Evolutionary conservation across 2,888 invertebrate species (phyloP).

Genomic region (Trisateles emortualis): DNA sequence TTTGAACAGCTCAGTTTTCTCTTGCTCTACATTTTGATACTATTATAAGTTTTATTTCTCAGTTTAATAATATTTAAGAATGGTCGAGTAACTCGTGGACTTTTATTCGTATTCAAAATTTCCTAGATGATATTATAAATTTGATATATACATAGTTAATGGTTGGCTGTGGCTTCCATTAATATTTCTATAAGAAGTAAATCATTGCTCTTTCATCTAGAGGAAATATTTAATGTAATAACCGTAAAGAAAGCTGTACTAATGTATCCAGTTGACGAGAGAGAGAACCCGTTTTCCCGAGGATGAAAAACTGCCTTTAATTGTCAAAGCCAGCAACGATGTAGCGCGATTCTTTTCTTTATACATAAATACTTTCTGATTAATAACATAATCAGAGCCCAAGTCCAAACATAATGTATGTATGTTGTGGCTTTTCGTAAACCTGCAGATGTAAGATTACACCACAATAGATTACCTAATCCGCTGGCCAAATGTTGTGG

Average conservation of each 20-base stretch:
- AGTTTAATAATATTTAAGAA: conserved; percentile 23
- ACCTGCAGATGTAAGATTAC: too few relatives aligned
- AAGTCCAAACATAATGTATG: too few relatives aligned
- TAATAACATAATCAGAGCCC: too few relatives aligned
- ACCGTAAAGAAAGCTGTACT: neutral
- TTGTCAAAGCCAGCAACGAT: too few relatives aligned
- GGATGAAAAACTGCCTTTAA: neutral
- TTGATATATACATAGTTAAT: conserved; percentile 2
- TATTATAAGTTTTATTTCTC: conserved; percentile 36
- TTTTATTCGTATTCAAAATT: conserved; percentile 8
- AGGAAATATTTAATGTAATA: conserved; percentile 1
- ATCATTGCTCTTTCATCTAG: neutral
- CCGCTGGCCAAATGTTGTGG: neutral
- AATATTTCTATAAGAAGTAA: conserved; percentile 1
- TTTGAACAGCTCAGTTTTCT: conserved; percentile 49
- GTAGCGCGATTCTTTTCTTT: too few relatives aligned
- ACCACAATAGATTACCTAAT: neutral
- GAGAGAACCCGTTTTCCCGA: neutral
- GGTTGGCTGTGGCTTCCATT: neutral
- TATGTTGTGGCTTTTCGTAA: too few relatives aligned
- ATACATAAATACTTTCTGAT: too few relatives aligned
- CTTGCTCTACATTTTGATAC: conserved; percentile 41
- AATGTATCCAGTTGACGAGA: neutral
- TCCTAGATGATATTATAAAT: conserved; percentile 16
- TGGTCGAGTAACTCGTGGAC: conserved; percentile 20